Evolutionary conservation across 1,140 invertebrate species (phyloP).

Genomic region (Phthorimaea operculella): DNA sequence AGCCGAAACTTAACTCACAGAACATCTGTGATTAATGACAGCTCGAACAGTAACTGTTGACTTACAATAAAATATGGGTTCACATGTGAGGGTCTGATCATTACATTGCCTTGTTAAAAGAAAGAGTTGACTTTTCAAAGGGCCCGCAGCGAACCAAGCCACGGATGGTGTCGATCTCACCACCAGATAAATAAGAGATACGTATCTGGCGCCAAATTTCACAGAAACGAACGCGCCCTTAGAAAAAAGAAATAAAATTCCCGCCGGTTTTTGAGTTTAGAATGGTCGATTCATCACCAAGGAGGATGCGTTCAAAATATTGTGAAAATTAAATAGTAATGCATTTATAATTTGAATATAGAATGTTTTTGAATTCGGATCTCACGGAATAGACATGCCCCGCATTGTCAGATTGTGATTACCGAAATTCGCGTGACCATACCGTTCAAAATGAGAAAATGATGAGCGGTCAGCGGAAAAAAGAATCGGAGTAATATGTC

Average conservation of each 20-base stretch:
- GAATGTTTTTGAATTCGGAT: not conserved
- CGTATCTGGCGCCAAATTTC: constrained; percentile 60
- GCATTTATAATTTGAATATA: not conserved
- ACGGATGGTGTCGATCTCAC: constrained; percentile 48
- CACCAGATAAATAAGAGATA: constrained; percentile 43
- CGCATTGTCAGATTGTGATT: constrained; percentile 19
- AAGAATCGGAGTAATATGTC: constrained; percentile 40
- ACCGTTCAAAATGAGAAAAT: constrained; percentile 43
- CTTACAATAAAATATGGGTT: not conserved
- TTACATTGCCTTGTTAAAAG: constrained; percentile 41
- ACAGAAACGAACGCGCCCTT: constrained; percentile 44
- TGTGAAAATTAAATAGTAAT: too few relatives aligned
- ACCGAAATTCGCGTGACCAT: constrained; percentile 15
- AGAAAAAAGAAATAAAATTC: constrained; percentile 21
- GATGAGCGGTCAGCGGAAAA: constrained; percentile 40
- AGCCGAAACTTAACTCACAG: too few relatives aligned
- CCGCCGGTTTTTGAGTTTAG: not conserved
- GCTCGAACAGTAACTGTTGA: not conserved
- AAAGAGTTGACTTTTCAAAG: constrained; percentile 31
- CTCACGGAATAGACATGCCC: not conserved
- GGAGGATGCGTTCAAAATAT: too few relatives aligned
- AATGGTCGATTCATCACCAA: too few relatives aligned
- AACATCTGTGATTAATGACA: constrained; percentile 22
- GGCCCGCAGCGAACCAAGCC: constrained; percentile 25
- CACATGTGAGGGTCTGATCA: not conserved